Percentiles rank a stretch among this genome's conserved stretches.
phyloP scores from a whole-genome alignment of 1,140 invertebrate species.

The Drosophila micromelanica region DNA sequence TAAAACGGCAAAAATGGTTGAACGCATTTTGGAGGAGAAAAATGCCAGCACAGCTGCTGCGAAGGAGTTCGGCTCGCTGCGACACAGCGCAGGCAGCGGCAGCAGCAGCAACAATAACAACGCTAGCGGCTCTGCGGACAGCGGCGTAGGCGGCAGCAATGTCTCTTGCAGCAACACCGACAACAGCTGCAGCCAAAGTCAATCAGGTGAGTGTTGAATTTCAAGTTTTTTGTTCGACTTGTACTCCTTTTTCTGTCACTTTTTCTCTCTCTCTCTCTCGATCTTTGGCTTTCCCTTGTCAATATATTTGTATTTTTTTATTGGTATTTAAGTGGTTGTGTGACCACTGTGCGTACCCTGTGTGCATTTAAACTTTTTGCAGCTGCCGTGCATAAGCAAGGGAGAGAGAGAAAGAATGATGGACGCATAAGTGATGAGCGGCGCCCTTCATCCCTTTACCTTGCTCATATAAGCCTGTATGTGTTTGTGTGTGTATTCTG shows the following conservation, averaged over 20 bases:
- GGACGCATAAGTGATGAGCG: background rate
- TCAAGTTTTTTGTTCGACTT: conserved; percentile 38
- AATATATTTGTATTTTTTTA: background rate
- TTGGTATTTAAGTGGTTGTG: conserved; percentile 5
- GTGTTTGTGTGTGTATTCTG: background rate
- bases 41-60: conserved; percentile 60
- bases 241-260: conserved; percentile 17
- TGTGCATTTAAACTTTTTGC: conserved; percentile 45
- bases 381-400: conserved; percentile 31
- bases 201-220: conserved; percentile 74
- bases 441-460: conserved; percentile 47
- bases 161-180: conserved; percentile 76
- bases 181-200: conserved; percentile 78
- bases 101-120: conserved; percentile 46
- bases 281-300: conserved; percentile 25
- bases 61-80: conserved; percentile 36
- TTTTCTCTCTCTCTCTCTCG: conserved; percentile 23
- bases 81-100: conserved; percentile 38
- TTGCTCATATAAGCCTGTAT: conserved; percentile 5
- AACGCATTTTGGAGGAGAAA: conserved; percentile 71
- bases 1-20: conserved; percentile 65
- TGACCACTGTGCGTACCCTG: conserved; percentile 30
- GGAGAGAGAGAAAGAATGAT: background rate
- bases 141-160: conserved; percentile 67
- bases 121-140: conserved; percentile 64